A percentile compares a stretch with the other conserved stretches of the same genome.
Evolutionary conservation across 2,797 vertebrate genomes (phyloP).

Genomic region (Ptychobarbus kaznakovi): DNA sequence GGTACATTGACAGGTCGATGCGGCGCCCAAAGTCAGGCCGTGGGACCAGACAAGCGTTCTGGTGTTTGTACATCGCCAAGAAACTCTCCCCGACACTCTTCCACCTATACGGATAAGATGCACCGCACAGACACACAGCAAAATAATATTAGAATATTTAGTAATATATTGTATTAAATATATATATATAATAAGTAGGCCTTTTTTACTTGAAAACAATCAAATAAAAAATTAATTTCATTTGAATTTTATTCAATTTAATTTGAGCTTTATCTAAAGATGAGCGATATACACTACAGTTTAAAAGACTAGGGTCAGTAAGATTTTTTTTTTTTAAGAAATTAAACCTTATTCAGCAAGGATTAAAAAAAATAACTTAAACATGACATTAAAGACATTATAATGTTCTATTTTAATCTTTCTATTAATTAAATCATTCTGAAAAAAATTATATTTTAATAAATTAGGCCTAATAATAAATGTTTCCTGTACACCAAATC

Average conservation of each 20-base stretch:
- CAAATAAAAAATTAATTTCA: not conserved
- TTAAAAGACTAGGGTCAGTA: no score
- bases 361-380: no score
- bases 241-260: no score
- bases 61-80: conserved; percentile 91
- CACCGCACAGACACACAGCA: not conserved
- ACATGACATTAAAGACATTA: no score
- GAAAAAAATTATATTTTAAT: no score
- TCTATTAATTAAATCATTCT: no score
- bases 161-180: no score
- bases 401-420: no score
- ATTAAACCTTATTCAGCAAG: no score
- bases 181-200: not conserved
- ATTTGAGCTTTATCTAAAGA: not conserved
- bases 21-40: conserved; percentile 89
- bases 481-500: not conserved
- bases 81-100: conserved; percentile 92
- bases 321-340: no score
- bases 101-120: conserved; percentile 81
- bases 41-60: conserved; percentile 90
- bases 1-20: conserved; percentile 91
- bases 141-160: not conserved
- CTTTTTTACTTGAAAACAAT: no score
- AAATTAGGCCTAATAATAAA: not conserved
- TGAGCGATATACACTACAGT: not conserved